phyloP scores from a whole-genome alignment of 1,140 invertebrate genomes.

The Eriocheir sinensis region DNA sequence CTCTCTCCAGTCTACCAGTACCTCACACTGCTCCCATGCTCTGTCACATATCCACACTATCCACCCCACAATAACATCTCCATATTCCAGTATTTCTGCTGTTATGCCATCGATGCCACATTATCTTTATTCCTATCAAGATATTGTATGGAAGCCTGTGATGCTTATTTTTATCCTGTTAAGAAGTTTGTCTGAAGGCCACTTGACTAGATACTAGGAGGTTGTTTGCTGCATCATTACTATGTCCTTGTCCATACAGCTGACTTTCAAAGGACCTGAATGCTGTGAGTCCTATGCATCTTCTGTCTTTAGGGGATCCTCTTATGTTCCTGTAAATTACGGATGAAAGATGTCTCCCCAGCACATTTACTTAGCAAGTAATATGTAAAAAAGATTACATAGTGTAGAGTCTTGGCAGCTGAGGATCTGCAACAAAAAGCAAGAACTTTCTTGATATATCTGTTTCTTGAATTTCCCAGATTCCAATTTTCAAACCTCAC shows the following conservation, averaged over 20 bases:
- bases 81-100: too few relatives aligned
- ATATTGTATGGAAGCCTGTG: not conserved
- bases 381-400: too few relatives aligned
- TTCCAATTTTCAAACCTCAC: not conserved
- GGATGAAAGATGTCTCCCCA: constrained; percentile 13
- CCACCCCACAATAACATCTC: too few relatives aligned
- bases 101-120: too few relatives aligned
- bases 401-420: too few relatives aligned
- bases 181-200: not conserved
- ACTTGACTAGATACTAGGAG: not conserved
- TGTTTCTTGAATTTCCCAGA: not conserved
- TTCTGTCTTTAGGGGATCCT: not conserved
- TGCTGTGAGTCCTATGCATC: constrained; percentile 19
- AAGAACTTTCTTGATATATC: not conserved
- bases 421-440: not conserved
- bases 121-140: not conserved
- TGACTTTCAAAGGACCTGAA: constrained; percentile 14
- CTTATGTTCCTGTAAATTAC: not conserved
- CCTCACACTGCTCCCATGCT: too few relatives aligned
- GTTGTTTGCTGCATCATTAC: not conserved
- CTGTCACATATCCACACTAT: too few relatives aligned
- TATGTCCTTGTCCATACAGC: constrained; percentile 23
- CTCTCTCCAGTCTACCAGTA: too few relatives aligned
- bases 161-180: not conserved
- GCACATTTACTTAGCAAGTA: not conserved